Evolutionary conservation across 2,797 vertebrate genomes (phyloP).

Genomic region (Macropus fuliginosus): DNA sequence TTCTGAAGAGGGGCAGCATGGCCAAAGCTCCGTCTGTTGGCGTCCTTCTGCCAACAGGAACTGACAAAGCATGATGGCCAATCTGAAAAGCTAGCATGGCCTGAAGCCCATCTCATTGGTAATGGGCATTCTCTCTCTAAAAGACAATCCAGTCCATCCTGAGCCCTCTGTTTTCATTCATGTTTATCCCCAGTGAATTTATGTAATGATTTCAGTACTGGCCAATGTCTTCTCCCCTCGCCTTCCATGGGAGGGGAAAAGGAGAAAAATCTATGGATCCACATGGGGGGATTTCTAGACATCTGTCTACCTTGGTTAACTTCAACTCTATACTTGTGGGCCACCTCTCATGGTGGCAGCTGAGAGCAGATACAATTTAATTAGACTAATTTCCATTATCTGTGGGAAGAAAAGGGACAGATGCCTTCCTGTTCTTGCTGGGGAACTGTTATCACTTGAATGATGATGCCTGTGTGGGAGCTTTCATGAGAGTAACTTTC

Average conservation of each 20-base stretch:
- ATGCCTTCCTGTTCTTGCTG: constrained; percentile 36
- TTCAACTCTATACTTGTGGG: background rate
- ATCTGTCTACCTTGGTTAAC: background rate
- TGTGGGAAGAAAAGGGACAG: constrained; percentile 60
- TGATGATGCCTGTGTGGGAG: constrained; percentile 28
- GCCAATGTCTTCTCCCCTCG: background rate
- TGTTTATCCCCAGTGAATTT: background rate
- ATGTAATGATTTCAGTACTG: background rate
- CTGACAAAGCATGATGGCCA: constrained; percentile 30
- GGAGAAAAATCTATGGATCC: background rate
- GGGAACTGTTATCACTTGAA: constrained; percentile 43
- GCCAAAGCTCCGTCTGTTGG: constrained; percentile 54
- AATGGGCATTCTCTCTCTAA: constrained; percentile 55
- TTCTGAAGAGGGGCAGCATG: constrained; percentile 56
- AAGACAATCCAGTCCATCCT: background rate
- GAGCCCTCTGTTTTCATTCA: background rate
- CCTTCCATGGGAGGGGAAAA: background rate
- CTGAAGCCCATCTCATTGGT: constrained; percentile 55
- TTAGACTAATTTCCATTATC: constrained; percentile 46
- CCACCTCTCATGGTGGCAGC: background rate
- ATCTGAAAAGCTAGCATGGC: constrained; percentile 60
- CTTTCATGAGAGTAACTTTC: constrained; percentile 26
- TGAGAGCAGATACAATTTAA: constrained; percentile 50
- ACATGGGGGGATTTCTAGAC: background rate
- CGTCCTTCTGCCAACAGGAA: constrained; percentile 45